Evolutionary conservation across 2,113 vertebrate species (phyloP), one percentile per base, ranked within the genome.

Genomic region (Antigone vipio): DNA sequence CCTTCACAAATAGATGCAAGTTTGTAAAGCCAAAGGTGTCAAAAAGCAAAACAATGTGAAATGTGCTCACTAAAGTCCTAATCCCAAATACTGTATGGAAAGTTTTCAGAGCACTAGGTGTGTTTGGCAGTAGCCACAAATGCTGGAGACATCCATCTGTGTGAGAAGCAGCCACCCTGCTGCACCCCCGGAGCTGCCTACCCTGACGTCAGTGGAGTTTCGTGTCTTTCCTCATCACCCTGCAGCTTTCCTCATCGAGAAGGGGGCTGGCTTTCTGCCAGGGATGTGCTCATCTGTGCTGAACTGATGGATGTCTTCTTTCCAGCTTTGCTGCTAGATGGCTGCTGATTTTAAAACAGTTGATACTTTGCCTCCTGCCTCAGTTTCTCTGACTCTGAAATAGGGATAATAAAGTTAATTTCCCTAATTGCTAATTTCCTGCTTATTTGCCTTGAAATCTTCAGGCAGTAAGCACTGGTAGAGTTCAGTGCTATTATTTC

Each of bases 321-420:
- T 69, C 44, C 47, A 74, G 55, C 42, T 77, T 34, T 62, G 21
- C 52, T 74, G 26, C 34, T 63, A 26, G 45, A 49, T 1, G 1
- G 58, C 49, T 81, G 44, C 49, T 87, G 24, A 62, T 76, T 90
- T 88, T 72, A 30, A 60, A 68, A 49, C 32, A 23, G 49, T 50
- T 34, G 8, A 44, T 56, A 7, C 11, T 81, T 84, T 77, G 21
- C 64, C 35, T 95, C 19, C 15, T 91, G 49, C 62, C 89, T 93
- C 87, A 82, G 89, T 96, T 95, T 97, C 87, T 67, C 84, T 53
- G 40, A 47, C 29, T 81, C 32, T 63, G 78, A 53, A 66, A 64
- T 24, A 12, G 29, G 26, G 27, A 35, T 35, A 82, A 77, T 52
- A 90, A 71, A 67, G 18, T 76, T 74, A 34, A 69, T 64, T 87